A percentile compares a stretch with the other conserved stretches of the same genome.
Conservation (phyloP, 2,797 vertebrate species). For the Eupleurogrammus muticus region DNA sequence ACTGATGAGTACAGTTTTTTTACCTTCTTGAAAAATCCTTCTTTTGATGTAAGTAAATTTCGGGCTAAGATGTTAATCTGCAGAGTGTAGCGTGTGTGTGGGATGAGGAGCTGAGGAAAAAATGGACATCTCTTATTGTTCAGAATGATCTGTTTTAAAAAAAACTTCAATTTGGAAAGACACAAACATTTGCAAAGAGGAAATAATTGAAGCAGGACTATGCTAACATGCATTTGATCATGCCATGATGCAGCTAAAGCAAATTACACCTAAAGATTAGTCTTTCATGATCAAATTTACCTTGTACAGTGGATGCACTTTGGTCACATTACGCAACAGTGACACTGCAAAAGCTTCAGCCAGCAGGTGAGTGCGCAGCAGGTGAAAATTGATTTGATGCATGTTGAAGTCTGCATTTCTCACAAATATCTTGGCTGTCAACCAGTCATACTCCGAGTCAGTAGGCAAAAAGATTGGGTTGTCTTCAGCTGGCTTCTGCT, state of each 20-base stretch:
- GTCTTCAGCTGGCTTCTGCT: constrained; percentile 71
- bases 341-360: constrained; percentile 82
- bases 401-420: constrained; percentile 67
- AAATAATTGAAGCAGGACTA: too few relatives aligned
- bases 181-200: too few relatives aligned
- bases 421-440: constrained; percentile 72
- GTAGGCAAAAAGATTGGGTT: constrained; percentile 71
- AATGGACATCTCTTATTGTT: neutral
- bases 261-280: neutral
- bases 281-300: constrained; percentile 41
- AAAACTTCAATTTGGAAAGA: neutral
- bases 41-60: constrained; percentile 43
- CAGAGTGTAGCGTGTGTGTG: constrained; percentile 74
- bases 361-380: constrained; percentile 83
- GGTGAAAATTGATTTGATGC: constrained; percentile 66
- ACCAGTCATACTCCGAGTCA: constrained; percentile 73
- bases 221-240: too few relatives aligned
- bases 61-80: constrained; percentile 74
- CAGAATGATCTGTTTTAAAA: neutral
- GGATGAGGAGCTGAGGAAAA: constrained; percentile 60
- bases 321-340: constrained; percentile 78
- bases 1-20: neutral
- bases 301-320: constrained; percentile 76
- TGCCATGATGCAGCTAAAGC: too few relatives aligned
- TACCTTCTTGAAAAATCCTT: constrained; percentile 61